Evolutionary conservation across 2,888 invertebrate species (phyloP), one percentile per base, ranked within the genome.

Genomic region (Mythimna vitellina): DNA sequence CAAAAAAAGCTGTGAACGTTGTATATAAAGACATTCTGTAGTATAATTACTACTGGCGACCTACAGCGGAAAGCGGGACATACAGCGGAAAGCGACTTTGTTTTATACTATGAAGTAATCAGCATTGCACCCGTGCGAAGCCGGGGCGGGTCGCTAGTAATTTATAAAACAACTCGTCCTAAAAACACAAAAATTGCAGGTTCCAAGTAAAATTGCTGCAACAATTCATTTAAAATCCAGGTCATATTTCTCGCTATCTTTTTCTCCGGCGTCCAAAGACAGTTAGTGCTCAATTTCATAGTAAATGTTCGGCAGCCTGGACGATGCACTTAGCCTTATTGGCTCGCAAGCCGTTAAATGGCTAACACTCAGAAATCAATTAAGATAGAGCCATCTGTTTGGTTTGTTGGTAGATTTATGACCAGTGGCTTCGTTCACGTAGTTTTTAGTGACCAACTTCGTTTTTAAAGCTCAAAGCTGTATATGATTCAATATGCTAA

Each of bases 321-420:
- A 62, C 58, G 65, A 76, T 84, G 80, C 82, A 84, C 76, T 82
- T 70, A 77, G 57, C 76, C 22, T 60, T 79, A 82, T 84, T 79
- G 80, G 67, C 35, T 67, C 25, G 72, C 70, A 63, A 73, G 66
- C 62, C 35, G 62, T 65, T 58, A 76, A 82, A 78, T 64, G 71
- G 65, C 62, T 63, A 58, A 73, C 72, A 70, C 72, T 84, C 64
- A 73, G 75, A 78, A 82, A 84, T 76, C 86, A 77, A 84, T 79
- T 80, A 75, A 71, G 68, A 73, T 73, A 83, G 49, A 61, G 53
- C 73, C 73, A 73, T 62, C 73, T 78, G 57, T 74, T 67, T 60
- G 54, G 42, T 57, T 60, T 53, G 38, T 32, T 22, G 12, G 7
- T 0, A 57, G 56, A 72, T 67, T 70, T 73, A 69, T 70, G 7